A percentile compares a stretch with the other conserved stretches of the same genome.
phyloP scores from a whole-genome alignment of 2,797 vertebrate genomes.

The Coendou prehensilis region DNA sequence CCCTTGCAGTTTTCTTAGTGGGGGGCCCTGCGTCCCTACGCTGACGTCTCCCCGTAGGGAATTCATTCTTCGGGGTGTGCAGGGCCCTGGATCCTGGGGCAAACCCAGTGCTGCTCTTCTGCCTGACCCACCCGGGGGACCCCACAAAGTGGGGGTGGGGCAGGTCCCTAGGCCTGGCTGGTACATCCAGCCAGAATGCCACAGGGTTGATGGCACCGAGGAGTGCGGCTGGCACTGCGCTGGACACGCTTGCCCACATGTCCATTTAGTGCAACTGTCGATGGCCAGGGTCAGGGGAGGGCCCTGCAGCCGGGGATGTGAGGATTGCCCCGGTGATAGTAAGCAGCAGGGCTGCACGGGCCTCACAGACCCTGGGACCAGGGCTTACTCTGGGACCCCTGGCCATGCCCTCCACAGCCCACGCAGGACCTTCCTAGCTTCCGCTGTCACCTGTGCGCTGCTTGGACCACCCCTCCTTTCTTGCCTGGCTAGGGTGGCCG shows the following conservation, averaged over 20 bases:
- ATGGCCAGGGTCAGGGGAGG: neutral
- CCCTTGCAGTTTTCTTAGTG: neutral
- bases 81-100: rapidly evolving
- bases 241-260: rapidly evolving
- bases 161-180: neutral
- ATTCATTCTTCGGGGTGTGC: neutral
- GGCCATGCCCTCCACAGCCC: neutral
- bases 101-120: neutral
- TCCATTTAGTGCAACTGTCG: neutral
- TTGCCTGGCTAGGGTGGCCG: neutral
- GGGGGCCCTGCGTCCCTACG: neutral
- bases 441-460: neutral
- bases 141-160: neutral
- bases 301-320: neutral
- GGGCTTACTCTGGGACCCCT: neutral
- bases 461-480: neutral
- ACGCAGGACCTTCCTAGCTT: neutral
- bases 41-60: neutral
- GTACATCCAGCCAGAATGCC: neutral
- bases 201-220: neutral
- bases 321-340: neutral
- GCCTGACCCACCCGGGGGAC: neutral
- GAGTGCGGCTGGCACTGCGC: no score
- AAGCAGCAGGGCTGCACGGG: neutral
- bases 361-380: neutral